Evolutionary conservation across 2,888 invertebrate species (phyloP).

Genomic region (Neria commutata): DNA sequence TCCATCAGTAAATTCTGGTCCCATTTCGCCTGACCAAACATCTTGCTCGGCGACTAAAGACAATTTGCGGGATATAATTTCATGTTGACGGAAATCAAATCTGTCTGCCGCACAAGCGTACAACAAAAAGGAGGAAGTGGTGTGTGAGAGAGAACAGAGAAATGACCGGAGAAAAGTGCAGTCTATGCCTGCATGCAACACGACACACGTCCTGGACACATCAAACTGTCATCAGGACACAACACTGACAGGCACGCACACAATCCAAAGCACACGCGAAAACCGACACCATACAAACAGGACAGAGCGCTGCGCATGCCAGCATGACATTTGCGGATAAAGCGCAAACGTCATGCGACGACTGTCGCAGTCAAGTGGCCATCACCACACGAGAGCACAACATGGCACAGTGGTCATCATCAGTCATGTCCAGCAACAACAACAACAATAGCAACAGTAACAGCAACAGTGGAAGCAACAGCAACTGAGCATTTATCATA

Average conservation of each 20-base stretch:
- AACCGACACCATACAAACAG: background rate
- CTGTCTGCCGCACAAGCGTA: too few species aligned
- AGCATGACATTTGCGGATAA: background rate
- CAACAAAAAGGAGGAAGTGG: too few species aligned
- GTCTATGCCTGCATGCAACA: background rate
- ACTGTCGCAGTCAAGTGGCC: conserved; percentile 38
- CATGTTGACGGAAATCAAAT: background rate
- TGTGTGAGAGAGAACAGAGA: background rate
- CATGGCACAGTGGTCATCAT: conserved; percentile 38
- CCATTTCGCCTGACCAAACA: background rate
- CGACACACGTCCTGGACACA: background rate
- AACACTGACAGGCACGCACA: background rate
- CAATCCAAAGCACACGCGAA: background rate
- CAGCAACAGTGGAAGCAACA: background rate
- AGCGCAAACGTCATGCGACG: conserved; percentile 31
- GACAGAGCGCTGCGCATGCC: background rate
- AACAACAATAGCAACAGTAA: conserved; percentile 13
- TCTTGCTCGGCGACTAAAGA: background rate
- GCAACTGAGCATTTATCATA: background rate
- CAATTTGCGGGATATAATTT: background rate
- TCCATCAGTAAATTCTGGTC: too few species aligned
- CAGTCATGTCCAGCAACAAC: conserved; percentile 38
- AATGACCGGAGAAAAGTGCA: background rate
- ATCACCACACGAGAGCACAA: conserved; percentile 28
- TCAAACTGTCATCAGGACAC: background rate